Evolutionary conservation across 2,888 invertebrate genomes (phyloP), one percentile per base, ranked within the genome.

Genomic region (Dioctria rufipes): DNA sequence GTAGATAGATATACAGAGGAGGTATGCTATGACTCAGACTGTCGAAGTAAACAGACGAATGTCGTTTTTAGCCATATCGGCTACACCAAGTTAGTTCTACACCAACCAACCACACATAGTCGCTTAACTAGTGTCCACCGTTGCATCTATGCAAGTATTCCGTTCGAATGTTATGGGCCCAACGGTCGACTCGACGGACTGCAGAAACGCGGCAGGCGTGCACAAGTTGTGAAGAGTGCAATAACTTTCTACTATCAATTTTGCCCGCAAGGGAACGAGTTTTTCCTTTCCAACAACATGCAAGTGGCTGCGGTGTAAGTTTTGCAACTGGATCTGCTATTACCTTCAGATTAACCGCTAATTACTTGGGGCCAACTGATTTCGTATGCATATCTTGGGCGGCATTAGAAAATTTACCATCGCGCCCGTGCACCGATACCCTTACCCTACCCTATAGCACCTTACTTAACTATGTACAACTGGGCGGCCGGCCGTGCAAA

Each of bases 351-450:
- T 51, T 46, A 54, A 37, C 51, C 39, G 49, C 69, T 69, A 69
- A 69, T 69, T 69, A 69, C 51, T 69, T 37, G 69, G 51, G 51
- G 69, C 69, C 37, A 69, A 69, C 69, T 69, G 69, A 69, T 69
- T 69, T 69, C 43, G 39, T 69, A 69, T 69, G 69, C 69, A 69
- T 39, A 25, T 9, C 25, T 5, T 46, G 11, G 69, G 13, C 51
- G 69, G 39, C 51, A 69, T 69, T 69, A 69, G 54, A 25, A 54
- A 69, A 65, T 42, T 37, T 69, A 54, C 69, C 69, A 49, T 1
- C 4, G 11, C 54, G 5, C n/a, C n/a, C n/a, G n/a, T n/a, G n/a
- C 25, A 25, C 25, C 25, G 25, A 25, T 25, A 25, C 25, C 25
- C 25, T 25, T 25, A 25, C 25, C 25, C 25, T 25, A 25, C 25